Conservation (phyloP, 2,888 invertebrate genomes). For the Protodeltote pygarga region DNA sequence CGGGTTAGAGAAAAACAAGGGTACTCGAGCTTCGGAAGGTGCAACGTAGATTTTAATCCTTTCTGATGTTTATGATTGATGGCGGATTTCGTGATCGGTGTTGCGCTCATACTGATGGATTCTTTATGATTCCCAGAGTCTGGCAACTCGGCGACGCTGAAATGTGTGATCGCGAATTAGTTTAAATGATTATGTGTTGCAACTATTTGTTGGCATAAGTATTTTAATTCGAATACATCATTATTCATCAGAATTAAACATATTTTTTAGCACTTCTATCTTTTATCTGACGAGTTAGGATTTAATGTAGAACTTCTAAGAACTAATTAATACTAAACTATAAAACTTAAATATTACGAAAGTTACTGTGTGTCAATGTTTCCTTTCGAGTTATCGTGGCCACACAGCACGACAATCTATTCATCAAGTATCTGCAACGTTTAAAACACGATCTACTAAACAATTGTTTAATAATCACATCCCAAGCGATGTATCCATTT, state of each 20-base stretch:
- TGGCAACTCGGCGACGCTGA: conserved; percentile 15
- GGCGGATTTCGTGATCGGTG: conserved; percentile 84
- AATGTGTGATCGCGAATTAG: conserved; percentile 48
- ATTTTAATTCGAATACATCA: conserved; percentile 29
- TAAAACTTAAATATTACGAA: not conserved
- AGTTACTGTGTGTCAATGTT: not conserved
- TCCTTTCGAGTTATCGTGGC: conserved; percentile 9
- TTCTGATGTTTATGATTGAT: conserved; percentile 87
- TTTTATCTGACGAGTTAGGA: not conserved
- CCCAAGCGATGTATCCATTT: conserved; percentile 75
- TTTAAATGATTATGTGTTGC: conserved; percentile 65
- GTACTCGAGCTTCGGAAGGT: conserved; percentile 86
- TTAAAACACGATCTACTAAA: conserved; percentile 39
- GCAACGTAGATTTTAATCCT: conserved; percentile 87
- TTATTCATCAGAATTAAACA: conserved; percentile 21
- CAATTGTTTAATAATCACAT: conserved; percentile 61
- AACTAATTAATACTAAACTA: not conserved
- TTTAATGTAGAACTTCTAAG: too few relatives aligned
- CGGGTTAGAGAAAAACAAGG: conserved; percentile 87
- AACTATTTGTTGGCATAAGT: conserved; percentile 22
- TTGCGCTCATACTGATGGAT: conserved; percentile 83
- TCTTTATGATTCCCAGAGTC: conserved; percentile 72
- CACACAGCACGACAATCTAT: conserved; percentile 55
- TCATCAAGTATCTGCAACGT: conserved; percentile 32
- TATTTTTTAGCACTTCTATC: not conserved